A percentile compares a stretch with the other conserved stretches of the same genome.
Evolutionary conservation across 2,113 vertebrate species (phyloP).

Genomic region (Semnornis frantzii): DNA sequence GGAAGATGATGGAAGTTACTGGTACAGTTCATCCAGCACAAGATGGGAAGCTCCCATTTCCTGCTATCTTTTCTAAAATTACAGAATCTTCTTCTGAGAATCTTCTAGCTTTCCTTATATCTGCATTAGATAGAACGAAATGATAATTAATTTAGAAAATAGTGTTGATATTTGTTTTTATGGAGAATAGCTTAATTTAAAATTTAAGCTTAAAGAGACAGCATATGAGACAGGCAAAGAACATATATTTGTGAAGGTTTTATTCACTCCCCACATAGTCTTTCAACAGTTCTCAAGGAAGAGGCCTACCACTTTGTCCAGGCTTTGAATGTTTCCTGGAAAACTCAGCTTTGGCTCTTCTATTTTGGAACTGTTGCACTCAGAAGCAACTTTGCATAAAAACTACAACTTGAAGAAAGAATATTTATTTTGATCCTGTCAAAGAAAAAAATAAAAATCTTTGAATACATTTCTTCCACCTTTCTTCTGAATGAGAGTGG

Average conservation of each 20-base stretch:
- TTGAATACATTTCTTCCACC: neutral
- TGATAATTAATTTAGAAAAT: neutral
- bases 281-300: neutral
- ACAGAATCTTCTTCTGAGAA: neutral
- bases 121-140: neutral
- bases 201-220: neutral
- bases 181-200: neutral
- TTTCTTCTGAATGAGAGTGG: neutral
- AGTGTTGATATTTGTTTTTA: neutral
- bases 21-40: neutral
- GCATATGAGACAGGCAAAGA: neutral
- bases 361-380: neutral
- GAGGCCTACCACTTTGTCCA: neutral
- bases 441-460: neutral
- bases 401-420: neutral
- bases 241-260: neutral
- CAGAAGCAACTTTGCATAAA: neutral
- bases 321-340: neutral
- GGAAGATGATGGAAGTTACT: neutral
- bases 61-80: neutral
- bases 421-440: neutral
- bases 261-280: neutral
- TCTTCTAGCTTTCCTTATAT: neutral
- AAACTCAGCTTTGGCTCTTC: neutral
- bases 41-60: neutral